These are phyloP conservation scores for Gallinago solitaria DNA, from an alignment of 2,797 vertebrate species.

Conservation along the genomic window DNA sequence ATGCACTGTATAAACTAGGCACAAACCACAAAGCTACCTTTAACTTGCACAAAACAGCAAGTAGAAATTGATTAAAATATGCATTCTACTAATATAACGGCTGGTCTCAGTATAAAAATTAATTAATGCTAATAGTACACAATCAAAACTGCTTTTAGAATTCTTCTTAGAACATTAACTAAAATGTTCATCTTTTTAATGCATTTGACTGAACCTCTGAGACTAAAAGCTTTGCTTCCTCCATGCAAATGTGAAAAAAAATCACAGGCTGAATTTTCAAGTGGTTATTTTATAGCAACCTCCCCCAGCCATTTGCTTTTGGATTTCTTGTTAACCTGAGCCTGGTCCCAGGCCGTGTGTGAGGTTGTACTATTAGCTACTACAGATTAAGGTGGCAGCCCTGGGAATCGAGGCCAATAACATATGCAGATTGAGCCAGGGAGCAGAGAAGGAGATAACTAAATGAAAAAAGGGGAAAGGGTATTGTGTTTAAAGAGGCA, in stretches of 20 bases:
- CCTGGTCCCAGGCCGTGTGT: conserved; percentile 56
- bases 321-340: conserved; percentile 64
- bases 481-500: conserved; percentile 23
- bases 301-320: conserved; percentile 61
- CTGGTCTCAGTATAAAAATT: conserved; percentile 77
- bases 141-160: conserved; percentile 78
- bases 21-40: conserved; percentile 66
- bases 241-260: conserved; percentile 70
- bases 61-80: conserved; percentile 77
- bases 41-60: conserved; percentile 51
- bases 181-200: conserved; percentile 80
- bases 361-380: conserved; percentile 59
- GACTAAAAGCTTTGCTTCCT: conserved; percentile 72
- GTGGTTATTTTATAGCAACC: conserved; percentile 56
- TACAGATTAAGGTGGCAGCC: conserved; percentile 66
- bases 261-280: conserved; percentile 65
- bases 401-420: conserved; percentile 59
- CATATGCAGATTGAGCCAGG: conserved; percentile 41
- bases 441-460: conserved; percentile 60
- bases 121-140: conserved; percentile 80
- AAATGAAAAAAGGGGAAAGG: conserved; percentile 40
- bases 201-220: conserved; percentile 72
- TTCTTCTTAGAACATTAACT: conserved; percentile 80
- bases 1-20: conserved; percentile 20
- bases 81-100: conserved; percentile 67